Evolutionary conservation across 2,113 vertebrate genomes (phyloP).

Genomic region (Podarcis muralis): DNA sequence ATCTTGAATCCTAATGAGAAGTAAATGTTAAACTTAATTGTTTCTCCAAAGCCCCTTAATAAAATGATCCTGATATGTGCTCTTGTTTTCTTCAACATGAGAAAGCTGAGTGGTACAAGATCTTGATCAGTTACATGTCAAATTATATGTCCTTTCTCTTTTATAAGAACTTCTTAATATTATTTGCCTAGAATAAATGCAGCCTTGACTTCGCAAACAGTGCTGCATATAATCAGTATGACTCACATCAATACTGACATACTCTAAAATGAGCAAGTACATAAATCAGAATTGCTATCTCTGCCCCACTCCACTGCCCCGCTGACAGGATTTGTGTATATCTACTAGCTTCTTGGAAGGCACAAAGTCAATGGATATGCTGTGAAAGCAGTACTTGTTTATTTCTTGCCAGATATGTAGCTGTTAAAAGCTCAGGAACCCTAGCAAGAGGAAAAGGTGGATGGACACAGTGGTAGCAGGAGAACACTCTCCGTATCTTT

Average conservation of each 20-base stretch:
- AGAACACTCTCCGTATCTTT: no score
- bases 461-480: no score
- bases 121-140: neutral
- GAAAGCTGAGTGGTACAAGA: neutral
- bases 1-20: constrained; percentile 12
- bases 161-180: neutral
- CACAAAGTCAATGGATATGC: neutral
- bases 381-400: neutral
- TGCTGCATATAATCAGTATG: neutral
- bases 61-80: constrained; percentile 13
- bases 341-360: neutral
- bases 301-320: neutral
- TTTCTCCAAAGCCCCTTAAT: neutral
- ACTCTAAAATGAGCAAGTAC: neutral
- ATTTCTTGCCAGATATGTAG: neutral
- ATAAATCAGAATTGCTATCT: neutral
- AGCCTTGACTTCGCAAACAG: neutral
- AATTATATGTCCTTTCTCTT: neutral
- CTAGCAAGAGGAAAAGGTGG: no score
- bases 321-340: neutral
- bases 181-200: neutral
- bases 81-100: neutral
- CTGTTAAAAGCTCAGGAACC: no score
- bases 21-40: neutral
- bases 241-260: neutral